Percentiles rank a stretch among this genome's conserved stretches.
These are phyloP conservation scores for Zenarchopterus dispar DNA, from an alignment of 2,797 vertebrate genomes.

Conservation along the genomic window DNA sequence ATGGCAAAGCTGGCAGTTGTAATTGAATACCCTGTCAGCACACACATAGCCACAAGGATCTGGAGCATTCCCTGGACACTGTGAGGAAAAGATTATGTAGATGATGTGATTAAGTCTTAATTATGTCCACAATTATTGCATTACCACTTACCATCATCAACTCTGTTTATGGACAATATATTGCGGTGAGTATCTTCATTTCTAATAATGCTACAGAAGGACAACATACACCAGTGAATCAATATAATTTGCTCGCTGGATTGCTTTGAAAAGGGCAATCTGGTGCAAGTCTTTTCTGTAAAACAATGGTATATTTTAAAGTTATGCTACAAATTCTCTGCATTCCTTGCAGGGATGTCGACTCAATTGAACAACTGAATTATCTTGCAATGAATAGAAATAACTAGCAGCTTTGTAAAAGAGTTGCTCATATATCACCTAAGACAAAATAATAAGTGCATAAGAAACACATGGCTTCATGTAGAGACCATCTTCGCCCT, in stretches of 20 bases:
- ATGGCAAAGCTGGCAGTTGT: slow-evolving; percentile 92
- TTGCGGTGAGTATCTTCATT: slow-evolving; percentile 2
- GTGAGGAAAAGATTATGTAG: slow-evolving; percentile 33
- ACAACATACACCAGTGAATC: slow-evolving; percentile 20
- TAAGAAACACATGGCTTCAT: slow-evolving; percentile 32
- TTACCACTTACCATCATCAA: slow-evolving; percentile 11
- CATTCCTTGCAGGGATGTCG: slow-evolving; percentile 31
- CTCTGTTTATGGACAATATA: neutral
- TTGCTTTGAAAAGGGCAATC: slow-evolving; percentile 25
- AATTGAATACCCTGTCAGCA: slow-evolving; percentile 94
- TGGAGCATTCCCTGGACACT: slow-evolving; percentile 90
- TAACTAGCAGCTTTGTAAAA: slow-evolving; percentile 48
- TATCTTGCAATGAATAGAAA: slow-evolving; percentile 50
- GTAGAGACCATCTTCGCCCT: slow-evolving; percentile 15
- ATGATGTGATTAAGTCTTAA: slow-evolving; percentile 6
- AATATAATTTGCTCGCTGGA: slow-evolving; percentile 19
- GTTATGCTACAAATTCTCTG: slow-evolving; percentile 29
- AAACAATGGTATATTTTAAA: slow-evolving; percentile 44
- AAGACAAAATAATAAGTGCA: slow-evolving; percentile 50
- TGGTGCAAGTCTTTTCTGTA: neutral
- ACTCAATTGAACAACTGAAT: slow-evolving; percentile 57
- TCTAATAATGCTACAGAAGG: neutral
- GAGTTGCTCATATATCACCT: slow-evolving; percentile 17
- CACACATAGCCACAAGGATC: slow-evolving; percentile 89
- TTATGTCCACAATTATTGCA: neutral